Percentiles rank a stretch among this genome's conserved stretches.
Conservation (phyloP, 2,113 vertebrate genomes). For the Catagonus wagneri region DNA sequence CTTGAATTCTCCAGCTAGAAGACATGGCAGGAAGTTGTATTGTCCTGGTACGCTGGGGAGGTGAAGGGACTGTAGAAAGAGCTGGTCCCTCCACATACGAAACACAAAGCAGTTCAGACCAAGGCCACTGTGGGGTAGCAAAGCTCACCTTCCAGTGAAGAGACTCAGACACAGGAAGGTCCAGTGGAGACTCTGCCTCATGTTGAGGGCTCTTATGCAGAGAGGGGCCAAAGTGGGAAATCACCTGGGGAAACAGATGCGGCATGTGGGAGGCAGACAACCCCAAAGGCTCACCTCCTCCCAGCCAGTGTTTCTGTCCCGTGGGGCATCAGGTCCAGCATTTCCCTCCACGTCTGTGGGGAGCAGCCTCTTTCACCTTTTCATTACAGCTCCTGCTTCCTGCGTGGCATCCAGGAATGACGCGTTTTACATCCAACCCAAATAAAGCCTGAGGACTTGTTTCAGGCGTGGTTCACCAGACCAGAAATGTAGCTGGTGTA, state of each 20-base stretch:
- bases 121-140: background rate
- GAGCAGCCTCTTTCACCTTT: background rate
- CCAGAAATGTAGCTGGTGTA: background rate
- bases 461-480: background rate
- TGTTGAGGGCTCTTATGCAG: conserved; percentile 71
- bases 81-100: background rate
- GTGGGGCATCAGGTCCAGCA: fast-evolving
- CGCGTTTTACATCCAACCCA: background rate
- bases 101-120: background rate
- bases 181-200: conserved; percentile 77
- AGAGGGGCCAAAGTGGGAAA: background rate
- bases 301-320: background rate
- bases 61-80: background rate
- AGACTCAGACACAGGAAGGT: conserved; percentile 81
- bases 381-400: background rate
- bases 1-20: background rate
- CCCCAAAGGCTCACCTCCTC: fast-evolving
- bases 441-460: background rate
- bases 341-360: background rate
- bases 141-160: conserved; percentile 82
- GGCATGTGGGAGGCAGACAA: background rate
- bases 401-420: background rate
- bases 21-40: too few relatives aligned
- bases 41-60: background rate
- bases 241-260: conserved; percentile 77